A percentile compares a stretch with the other conserved stretches of the same genome.
Evolutionary conservation across 2,113 vertebrate genomes (phyloP).

Genomic region (Pygathrix nemaeus): DNA sequence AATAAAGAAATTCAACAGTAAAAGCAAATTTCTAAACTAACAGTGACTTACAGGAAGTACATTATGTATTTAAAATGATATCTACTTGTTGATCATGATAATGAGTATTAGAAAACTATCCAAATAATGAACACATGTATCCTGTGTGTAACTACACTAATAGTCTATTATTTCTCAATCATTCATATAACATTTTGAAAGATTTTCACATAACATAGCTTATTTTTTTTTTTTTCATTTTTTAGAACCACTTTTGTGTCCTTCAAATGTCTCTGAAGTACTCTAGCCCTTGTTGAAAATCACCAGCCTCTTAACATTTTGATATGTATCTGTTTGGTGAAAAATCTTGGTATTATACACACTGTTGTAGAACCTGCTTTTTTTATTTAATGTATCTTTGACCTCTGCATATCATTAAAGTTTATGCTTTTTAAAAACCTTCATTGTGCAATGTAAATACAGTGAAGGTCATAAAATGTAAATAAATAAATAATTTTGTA

Average conservation of each 20-base stretch:
- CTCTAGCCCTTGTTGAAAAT: not conserved
- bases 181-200: not conserved
- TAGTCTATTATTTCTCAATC: not conserved
- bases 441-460: not conserved
- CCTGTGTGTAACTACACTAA: not conserved
- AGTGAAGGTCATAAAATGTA: not conserved
- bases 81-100: not conserved
- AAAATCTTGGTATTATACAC: not conserved
- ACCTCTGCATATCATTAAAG: not conserved
- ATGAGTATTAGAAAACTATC: not conserved
- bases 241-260: not conserved
- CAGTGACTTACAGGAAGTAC: not conserved
- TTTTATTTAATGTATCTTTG: not conserved
- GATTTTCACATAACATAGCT: not conserved
- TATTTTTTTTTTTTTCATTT: not conserved
- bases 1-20: conserved; percentile 25
- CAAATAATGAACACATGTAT: not conserved
- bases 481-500: not conserved
- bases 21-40: not conserved
- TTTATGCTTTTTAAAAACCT: not conserved
- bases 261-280: not conserved
- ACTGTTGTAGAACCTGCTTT: not conserved
- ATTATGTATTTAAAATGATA: not conserved
- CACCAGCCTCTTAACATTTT: not conserved
- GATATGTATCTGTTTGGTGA: not conserved